phyloP scores from a whole-genome alignment of 2,113 vertebrate species.

The Chionis minor region DNA sequence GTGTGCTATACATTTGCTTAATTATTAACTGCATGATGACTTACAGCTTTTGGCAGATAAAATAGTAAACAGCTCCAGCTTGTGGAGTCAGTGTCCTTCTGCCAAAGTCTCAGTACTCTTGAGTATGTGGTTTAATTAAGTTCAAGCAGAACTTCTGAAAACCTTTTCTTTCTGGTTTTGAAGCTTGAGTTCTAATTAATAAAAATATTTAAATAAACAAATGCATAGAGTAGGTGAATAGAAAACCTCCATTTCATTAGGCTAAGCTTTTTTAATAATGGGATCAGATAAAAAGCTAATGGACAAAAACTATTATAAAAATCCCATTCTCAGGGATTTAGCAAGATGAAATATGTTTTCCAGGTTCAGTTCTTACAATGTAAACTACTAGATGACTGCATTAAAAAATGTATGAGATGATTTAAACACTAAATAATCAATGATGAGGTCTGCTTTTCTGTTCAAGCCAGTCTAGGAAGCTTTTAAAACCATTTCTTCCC shows the following conservation, averaged over 20 bases:
- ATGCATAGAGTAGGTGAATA: not conserved
- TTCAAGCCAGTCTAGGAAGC: not conserved
- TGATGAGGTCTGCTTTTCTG: not conserved
- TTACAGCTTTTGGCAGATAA: not conserved
- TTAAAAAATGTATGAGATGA: not conserved
- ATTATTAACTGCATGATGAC: not conserved
- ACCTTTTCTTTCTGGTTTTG: not conserved
- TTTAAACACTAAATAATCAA: not conserved
- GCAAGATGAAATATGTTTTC: not conserved
- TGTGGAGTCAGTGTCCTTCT: not conserved
- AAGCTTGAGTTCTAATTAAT: not conserved
- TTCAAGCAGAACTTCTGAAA: not conserved
- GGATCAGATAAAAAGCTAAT: not conserved
- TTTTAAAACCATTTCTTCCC: not conserved
- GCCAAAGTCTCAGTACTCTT: not conserved
- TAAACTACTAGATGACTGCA: not conserved
- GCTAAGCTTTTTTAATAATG: not conserved
- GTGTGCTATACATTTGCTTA: not conserved
- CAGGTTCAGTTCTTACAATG: not conserved
- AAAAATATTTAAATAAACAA: not conserved
- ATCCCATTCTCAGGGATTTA: not conserved
- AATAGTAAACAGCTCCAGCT: not conserved
- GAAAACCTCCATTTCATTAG: not conserved
- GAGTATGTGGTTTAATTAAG: not conserved
- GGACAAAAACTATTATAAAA: not conserved